phyloP scores from a whole-genome alignment of 2,797 vertebrate species.

The Corythornis leucogaster region DNA sequence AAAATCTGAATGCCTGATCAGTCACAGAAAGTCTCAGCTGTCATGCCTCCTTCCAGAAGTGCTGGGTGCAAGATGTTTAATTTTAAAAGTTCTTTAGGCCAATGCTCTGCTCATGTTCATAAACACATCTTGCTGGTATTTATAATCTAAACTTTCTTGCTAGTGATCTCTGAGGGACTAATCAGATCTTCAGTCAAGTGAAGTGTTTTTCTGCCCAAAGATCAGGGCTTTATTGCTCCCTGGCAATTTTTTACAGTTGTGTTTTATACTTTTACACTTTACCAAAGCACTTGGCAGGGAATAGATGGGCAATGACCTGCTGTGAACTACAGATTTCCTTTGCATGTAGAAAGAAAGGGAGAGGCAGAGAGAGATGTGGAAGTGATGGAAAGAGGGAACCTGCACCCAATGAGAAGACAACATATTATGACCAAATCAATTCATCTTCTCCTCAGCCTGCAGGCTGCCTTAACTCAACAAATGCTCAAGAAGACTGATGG shows the following conservation, averaged over 20 bases:
- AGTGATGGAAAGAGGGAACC: background rate
- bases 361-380: background rate
- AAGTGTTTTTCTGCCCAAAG: background rate
- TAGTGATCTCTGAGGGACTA: background rate
- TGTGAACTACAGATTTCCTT: background rate
- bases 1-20: background rate
- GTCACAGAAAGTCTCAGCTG: background rate
- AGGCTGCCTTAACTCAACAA: background rate
- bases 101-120: background rate
- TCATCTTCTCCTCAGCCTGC: background rate
- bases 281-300: background rate
- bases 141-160: background rate
- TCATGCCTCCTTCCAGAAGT: background rate
- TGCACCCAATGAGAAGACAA: background rate
- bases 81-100: background rate
- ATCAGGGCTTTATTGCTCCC: background rate
- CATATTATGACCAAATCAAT: background rate
- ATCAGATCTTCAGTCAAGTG: background rate
- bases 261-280: background rate
- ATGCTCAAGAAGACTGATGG: background rate
- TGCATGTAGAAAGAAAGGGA: background rate
- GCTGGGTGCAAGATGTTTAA: background rate
- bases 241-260: background rate
- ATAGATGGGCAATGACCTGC: rapidly evolving
- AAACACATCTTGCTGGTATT: background rate